These are phyloP conservation scores for Trialeurodes vaporariorum DNA, from an alignment of 1,140 invertebrate genomes.

Conservation along the genomic window DNA sequence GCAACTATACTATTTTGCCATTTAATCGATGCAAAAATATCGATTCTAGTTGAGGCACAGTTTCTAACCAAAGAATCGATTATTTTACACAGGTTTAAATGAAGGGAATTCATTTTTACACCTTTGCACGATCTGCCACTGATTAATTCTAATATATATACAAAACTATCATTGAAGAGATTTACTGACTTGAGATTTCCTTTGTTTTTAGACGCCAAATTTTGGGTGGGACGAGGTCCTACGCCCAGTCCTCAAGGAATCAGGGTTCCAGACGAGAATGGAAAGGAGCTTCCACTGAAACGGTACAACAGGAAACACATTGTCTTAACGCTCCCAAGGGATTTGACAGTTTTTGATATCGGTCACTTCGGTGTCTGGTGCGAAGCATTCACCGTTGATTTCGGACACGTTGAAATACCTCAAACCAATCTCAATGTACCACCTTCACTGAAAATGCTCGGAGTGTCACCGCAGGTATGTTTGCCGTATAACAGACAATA, in stretches of 20 bases:
- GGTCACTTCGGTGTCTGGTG: slow-evolving; percentile 80
- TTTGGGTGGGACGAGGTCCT: slow-evolving; percentile 73
- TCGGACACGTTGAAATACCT: slow-evolving; percentile 71
- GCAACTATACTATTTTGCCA: no score
- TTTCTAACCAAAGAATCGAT: no score
- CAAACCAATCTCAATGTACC: slow-evolving; percentile 57
- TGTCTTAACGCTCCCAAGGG: slow-evolving; percentile 69
- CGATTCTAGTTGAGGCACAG: no score
- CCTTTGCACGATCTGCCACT: no score
- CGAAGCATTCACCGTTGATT: slow-evolving; percentile 78
- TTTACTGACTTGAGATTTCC: no score
- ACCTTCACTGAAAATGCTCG: slow-evolving; percentile 83
- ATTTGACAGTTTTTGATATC: slow-evolving; percentile 69
- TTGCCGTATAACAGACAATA: not conserved
- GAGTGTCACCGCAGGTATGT: slow-evolving; percentile 80
- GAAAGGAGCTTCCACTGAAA: slow-evolving; percentile 61
- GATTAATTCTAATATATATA: no score
- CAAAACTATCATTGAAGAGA: no score
- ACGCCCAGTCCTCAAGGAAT: slow-evolving; percentile 65
- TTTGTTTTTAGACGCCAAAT: slow-evolving; percentile 80
- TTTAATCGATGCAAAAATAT: no score
- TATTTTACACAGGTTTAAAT: no score
- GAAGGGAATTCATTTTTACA: no score
- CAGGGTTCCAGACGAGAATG: slow-evolving; percentile 77
- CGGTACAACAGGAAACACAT: slow-evolving; percentile 74